phyloP scores from a whole-genome alignment of 2,888 invertebrate species.

The Chymomyza procnemis region DNA sequence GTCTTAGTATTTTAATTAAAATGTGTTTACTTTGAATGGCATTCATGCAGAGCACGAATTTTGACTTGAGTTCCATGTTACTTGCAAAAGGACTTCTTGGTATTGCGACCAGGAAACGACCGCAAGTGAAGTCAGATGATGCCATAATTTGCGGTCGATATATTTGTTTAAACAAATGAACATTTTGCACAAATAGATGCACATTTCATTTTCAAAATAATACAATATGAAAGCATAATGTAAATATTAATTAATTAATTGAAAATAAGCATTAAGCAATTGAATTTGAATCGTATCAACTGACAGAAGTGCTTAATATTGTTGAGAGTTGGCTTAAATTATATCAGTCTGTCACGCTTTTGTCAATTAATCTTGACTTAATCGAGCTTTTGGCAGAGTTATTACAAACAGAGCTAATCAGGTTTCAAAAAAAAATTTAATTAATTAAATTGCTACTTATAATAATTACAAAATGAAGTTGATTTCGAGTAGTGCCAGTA shows the following conservation, averaged over 20 bases:
- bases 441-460: no score
- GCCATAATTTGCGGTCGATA: constrained; percentile 37
- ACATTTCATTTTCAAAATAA: constrained; percentile 46
- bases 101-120: constrained; percentile 19
- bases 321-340: background rate
- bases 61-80: constrained; percentile 8
- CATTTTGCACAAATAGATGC: constrained; percentile 14
- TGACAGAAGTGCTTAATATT: background rate
- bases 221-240: background rate
- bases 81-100: background rate
- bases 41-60: constrained; percentile 12
- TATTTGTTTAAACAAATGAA: constrained; percentile 14
- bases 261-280: background rate
- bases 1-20: constrained; percentile 71
- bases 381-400: background rate
- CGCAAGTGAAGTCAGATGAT: constrained; percentile 36
- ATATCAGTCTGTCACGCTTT: background rate
- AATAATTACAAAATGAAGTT: no score
- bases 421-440: no score
- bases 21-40: constrained; percentile 52
- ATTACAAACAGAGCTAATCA: background rate
- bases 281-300: background rate
- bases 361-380: background rate
- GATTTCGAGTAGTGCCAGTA: no score
- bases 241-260: background rate